Conservation (phyloP, 2,888 invertebrate genomes). For the Macrosiphum euphorbiae region DNA sequence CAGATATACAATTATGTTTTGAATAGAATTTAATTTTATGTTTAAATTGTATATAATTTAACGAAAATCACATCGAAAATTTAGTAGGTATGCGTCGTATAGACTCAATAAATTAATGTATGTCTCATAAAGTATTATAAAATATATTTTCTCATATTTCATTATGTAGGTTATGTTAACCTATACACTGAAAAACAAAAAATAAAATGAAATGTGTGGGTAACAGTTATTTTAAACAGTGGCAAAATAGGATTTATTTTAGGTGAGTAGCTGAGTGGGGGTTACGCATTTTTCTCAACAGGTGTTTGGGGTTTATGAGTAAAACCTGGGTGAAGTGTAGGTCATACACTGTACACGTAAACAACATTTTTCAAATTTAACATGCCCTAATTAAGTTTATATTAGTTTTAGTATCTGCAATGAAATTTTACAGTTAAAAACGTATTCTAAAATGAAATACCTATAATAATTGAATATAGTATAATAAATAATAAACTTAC, state of each 20-base stretch:
- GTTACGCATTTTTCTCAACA: not conserved
- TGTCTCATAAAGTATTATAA: not conserved
- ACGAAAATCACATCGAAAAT: not conserved
- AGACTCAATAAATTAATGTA: not conserved
- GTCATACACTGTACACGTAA: not conserved
- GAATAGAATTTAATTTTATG: not conserved
- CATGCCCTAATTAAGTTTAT: no score
- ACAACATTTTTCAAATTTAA: not conserved
- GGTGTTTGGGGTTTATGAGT: not conserved
- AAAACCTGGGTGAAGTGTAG: not conserved
- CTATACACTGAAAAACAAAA: not conserved
- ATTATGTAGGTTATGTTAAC: not conserved
- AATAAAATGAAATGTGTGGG: not conserved
- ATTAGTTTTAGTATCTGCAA: not conserved
- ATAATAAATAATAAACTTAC: slow-evolving; percentile 71
- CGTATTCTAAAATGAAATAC: not conserved
- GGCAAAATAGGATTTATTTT: not conserved
- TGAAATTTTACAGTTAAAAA: not conserved
- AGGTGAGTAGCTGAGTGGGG: not conserved
- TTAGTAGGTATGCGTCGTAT: not conserved
- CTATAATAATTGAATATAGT: not conserved
- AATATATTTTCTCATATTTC: not conserved
- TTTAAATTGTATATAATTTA: not conserved
- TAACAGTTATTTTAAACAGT: not conserved
- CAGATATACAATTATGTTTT: not conserved